Conservation (phyloP, 37 sponge, comb jelly and placozoan genomes). For the Lycopodina hypogea region DNA sequence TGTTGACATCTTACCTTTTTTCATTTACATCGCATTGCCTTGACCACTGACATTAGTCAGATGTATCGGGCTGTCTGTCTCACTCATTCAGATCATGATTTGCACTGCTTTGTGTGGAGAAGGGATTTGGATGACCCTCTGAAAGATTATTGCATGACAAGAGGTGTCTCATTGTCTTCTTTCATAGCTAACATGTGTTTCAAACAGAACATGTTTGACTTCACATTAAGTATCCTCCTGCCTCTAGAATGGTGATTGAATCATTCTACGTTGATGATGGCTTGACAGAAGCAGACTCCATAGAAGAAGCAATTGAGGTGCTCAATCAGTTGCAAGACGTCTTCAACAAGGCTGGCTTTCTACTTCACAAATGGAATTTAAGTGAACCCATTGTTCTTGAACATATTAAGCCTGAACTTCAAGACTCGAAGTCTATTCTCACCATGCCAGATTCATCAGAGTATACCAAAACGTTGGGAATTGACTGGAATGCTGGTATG, state of each 20-base stretch:
- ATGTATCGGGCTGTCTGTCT: constrained; percentile 23
- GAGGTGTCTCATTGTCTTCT: constrained; percentile 54
- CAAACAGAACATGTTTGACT: constrained; percentile 38
- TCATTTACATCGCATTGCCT: no score
- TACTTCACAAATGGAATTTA: constrained; percentile 38
- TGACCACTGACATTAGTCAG: no score
- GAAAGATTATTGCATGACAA: constrained; percentile 46
- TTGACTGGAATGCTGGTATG: constrained; percentile 26
- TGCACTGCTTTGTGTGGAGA: constrained; percentile 50
- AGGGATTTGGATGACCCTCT: neutral
- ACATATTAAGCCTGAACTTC: constrained; percentile 7
- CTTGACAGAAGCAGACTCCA: constrained; percentile 32
- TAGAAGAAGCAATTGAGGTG: constrained; percentile 18
- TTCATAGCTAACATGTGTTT: constrained; percentile 49
- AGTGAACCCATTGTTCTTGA: constrained; percentile 25
- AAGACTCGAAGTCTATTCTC: neutral
- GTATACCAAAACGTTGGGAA: constrained; percentile 41
- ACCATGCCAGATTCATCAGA: constrained; percentile 1
- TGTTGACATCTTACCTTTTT: no score
- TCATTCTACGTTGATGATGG: constrained; percentile 45
- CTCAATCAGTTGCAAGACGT: constrained; percentile 7
- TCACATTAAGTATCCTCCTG: neutral
- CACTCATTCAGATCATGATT: constrained; percentile 29
- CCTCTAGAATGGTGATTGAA: neutral
- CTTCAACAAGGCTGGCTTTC: constrained; percentile 21